Evolutionary conservation across 2,797 vertebrate genomes (phyloP).

Genomic region (Prunella strophiata): DNA sequence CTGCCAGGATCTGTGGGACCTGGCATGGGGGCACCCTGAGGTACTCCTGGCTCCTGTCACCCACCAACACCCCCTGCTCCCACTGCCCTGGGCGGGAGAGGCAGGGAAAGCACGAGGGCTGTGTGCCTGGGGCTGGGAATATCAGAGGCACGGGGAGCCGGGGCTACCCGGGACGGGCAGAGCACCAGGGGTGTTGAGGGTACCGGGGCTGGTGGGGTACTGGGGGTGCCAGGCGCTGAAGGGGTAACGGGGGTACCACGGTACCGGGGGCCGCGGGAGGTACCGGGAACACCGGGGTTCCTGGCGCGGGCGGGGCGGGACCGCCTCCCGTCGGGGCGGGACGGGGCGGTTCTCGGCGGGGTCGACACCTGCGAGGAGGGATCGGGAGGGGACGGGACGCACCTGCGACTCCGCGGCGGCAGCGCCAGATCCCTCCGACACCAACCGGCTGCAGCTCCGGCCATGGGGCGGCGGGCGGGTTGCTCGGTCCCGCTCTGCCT

Average conservation of each 20-base stretch:
- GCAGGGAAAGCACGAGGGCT: too few species aligned
- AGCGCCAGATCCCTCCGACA: neutral
- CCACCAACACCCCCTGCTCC: neutral
- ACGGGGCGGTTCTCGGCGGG: neutral
- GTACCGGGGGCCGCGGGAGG: too few species aligned
- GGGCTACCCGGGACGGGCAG: neutral
- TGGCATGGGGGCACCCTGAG: neutral
- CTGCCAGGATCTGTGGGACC: fast-evolving
- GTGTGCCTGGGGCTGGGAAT: neutral
- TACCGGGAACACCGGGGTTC: neutral
- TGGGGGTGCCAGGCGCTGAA: neutral
- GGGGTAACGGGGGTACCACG: neutral
- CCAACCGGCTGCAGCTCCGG: neutral
- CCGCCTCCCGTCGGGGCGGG: neutral
- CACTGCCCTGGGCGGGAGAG: neutral
- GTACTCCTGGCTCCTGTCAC: neutral
- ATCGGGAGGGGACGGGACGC: neutral
- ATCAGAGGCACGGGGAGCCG: neutral
- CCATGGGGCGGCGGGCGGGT: neutral
- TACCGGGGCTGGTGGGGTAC: neutral
- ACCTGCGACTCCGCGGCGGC: neutral
- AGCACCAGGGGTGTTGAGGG: neutral
- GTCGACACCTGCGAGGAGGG: neutral
- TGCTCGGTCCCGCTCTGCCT: neutral
- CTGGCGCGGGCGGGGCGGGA: neutral